Percentiles rank a stretch among this genome's conserved stretches.
phyloP scores from a whole-genome alignment of 2,797 vertebrate genomes.

The Choloepus didactylus region DNA sequence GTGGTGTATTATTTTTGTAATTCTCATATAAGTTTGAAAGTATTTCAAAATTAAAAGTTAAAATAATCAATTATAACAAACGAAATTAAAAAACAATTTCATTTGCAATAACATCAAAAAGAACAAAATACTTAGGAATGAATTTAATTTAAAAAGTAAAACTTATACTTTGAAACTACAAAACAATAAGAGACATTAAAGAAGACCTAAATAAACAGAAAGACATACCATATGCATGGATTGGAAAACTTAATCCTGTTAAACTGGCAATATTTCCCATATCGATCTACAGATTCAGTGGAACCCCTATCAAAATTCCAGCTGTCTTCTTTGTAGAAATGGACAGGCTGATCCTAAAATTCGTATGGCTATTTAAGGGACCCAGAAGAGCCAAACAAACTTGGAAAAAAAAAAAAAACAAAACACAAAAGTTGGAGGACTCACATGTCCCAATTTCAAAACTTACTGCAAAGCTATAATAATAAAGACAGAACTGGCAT shows the following conservation, averaged over 20 bases:
- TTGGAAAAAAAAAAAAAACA: not conserved
- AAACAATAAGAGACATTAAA: not conserved
- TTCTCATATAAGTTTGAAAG: too few relatives aligned
- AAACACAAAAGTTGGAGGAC: not conserved
- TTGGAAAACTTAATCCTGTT: not conserved
- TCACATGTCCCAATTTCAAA: not conserved
- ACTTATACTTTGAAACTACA: not conserved
- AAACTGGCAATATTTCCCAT: not conserved
- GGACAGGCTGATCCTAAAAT: not conserved
- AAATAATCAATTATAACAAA: not conserved
- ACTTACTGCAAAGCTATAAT: not conserved
- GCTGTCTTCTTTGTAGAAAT: not conserved
- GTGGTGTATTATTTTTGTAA: too few relatives aligned
- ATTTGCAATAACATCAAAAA: slow-evolving; percentile 6
- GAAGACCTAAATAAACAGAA: slow-evolving; percentile 32
- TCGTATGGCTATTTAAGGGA: not conserved
- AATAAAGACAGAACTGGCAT: not conserved
- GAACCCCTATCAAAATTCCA: not conserved
- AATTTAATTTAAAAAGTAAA: not conserved
- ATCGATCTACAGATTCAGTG: not conserved
- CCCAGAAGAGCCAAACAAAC: not conserved
- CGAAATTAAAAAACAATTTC: not conserved
- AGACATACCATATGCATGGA: not conserved
- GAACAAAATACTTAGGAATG: slow-evolving; percentile 4
- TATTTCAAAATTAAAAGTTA: too few relatives aligned